Percentiles rank a stretch among this genome's conserved stretches.
phyloP scores from a whole-genome alignment of 2,888 invertebrate species.

The Autographa pulchrina region DNA sequence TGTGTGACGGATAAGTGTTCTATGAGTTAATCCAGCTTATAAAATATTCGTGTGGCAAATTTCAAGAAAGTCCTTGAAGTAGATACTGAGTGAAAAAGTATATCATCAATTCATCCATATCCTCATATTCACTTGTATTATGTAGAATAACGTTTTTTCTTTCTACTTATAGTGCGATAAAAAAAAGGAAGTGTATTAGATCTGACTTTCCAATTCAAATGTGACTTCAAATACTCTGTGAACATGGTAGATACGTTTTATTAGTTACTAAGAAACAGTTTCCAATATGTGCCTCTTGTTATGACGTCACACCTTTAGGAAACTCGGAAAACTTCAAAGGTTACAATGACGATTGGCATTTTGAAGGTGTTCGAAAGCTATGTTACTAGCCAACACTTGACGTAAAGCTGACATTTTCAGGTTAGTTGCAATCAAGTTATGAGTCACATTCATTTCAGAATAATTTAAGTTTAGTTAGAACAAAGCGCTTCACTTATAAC shows the following conservation, averaged over 20 bases:
- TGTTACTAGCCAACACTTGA: neutral
- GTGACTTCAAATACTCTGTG: conserved; percentile 4
- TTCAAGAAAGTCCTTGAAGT: too few relatives aligned
- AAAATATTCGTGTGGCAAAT: too few relatives aligned
- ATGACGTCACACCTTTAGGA: neutral
- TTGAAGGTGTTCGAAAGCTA: neutral
- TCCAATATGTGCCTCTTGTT: neutral
- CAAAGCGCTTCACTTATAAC: too few relatives aligned
- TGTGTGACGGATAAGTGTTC: too few relatives aligned
- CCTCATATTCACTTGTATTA: too few relatives aligned
- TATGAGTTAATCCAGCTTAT: too few relatives aligned
- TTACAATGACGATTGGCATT: neutral
- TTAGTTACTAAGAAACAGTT: neutral
- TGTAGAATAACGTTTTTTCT: too few relatives aligned
- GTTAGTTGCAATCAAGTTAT: neutral
- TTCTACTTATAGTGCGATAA: neutral
- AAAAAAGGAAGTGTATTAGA: neutral
- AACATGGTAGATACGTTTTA: conserved; percentile 1
- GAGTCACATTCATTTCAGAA: too few relatives aligned
- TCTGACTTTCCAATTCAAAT: neutral
- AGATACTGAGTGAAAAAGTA: too few relatives aligned
- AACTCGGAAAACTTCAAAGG: neutral
- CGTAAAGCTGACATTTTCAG: neutral
- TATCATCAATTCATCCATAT: too few relatives aligned
- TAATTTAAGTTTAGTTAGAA: too few relatives aligned